A percentile compares a stretch with the other conserved stretches of the same genome.
Conservation (phyloP, 2,113 vertebrate genomes). For the Larimichthys polyactis region DNA sequence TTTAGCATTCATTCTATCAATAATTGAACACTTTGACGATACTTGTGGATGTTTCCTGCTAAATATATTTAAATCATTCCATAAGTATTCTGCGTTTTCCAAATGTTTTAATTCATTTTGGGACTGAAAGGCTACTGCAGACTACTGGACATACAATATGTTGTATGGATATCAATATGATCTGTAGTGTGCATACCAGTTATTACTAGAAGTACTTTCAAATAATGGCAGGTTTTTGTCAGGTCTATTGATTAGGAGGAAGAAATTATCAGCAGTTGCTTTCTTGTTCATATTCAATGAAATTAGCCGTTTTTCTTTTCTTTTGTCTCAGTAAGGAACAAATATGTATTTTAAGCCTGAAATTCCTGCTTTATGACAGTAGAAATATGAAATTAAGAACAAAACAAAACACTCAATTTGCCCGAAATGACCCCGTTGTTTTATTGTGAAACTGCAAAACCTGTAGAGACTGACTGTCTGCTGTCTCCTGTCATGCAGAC, state of each 20-base stretch:
- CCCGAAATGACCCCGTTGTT: no score
- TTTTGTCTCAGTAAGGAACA: neutral
- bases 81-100: neutral
- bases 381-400: neutral
- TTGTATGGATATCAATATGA: neutral
- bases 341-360: neutral
- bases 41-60: neutral
- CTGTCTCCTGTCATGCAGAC: conserved; percentile 79
- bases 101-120: neutral
- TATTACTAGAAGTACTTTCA: neutral
- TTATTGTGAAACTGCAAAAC: neutral
- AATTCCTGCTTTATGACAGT: neutral
- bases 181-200: neutral
- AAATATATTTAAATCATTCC: neutral
- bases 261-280: neutral
- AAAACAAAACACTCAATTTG: neutral
- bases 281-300: neutral
- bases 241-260: no score
- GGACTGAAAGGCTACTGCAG: neutral
- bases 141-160: neutral
- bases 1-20: neutral
- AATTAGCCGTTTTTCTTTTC: neutral
- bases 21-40: neutral
- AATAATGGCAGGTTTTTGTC: no score
- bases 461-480: neutral